Percentiles rank a stretch among this genome's conserved stretches.
Evolutionary conservation across 2,797 vertebrate genomes (phyloP).

Genomic region (Tokudaia tokunoshimensis): DNA sequence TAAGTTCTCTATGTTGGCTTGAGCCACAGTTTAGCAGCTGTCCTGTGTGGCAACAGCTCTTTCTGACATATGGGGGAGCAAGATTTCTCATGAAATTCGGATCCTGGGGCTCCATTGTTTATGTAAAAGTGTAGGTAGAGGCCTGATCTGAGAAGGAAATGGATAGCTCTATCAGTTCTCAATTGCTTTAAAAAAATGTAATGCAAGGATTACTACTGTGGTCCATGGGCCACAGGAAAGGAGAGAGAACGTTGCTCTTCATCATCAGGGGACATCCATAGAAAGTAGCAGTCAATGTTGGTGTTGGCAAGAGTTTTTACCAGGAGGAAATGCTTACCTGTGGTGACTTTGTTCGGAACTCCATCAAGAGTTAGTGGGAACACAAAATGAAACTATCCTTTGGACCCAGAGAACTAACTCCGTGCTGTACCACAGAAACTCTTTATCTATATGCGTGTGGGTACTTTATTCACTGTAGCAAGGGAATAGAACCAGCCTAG

Average conservation of each 20-base stretch:
- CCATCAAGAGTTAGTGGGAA: not conserved
- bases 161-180: not conserved
- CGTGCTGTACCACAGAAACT: not conserved
- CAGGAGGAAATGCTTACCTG: not conserved
- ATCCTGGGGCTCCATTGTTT: conserved; percentile 23
- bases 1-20: conserved; percentile 69
- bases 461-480: not conserved
- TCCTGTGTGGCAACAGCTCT: conserved; percentile 68
- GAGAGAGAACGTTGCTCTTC: not conserved
- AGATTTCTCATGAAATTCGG: conserved; percentile 70
- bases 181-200: not conserved
- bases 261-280: not conserved
- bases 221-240: not conserved
- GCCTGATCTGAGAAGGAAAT: conserved; percentile 37
- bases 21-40: conserved; percentile 77
- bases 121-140: conserved; percentile 44
- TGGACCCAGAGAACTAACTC: not conserved
- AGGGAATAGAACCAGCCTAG: not conserved
- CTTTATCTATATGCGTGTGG: not conserved
- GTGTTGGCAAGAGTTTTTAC: conserved; percentile 39
- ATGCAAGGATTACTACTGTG: conserved; percentile 26
- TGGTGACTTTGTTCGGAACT: conserved; percentile 10
- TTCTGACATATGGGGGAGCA: conserved; percentile 78
- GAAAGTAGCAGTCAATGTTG: not conserved
- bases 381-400: conserved; percentile 38